These are phyloP conservation scores for Callyntrura guangdongensis DNA, from an alignment of 2,888 invertebrate species.

Conservation along the genomic window DNA sequence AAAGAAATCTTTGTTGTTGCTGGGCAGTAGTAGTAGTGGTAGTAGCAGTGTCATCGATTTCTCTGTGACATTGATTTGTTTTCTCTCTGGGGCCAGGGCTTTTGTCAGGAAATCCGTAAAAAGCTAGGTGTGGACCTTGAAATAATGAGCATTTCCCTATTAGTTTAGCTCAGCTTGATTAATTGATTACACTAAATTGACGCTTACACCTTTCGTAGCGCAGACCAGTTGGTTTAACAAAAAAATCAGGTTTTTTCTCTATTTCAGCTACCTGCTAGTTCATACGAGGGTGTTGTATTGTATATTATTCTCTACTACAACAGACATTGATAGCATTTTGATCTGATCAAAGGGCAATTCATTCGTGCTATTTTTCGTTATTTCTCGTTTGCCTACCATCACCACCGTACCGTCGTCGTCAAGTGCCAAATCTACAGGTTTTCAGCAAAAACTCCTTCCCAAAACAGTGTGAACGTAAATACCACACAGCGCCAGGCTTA, in stretches of 20 bases:
- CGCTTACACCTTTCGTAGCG: constrained; percentile 34
- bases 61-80: constrained; percentile 50
- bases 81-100: constrained; percentile 23
- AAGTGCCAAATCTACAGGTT: not conserved
- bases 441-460: not conserved
- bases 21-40: not conserved
- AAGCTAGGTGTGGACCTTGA: constrained; percentile 61
- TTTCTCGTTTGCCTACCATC: constrained; percentile 29
- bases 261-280: not conserved
- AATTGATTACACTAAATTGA: constrained; percentile 71
- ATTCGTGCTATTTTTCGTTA: constrained; percentile 56
- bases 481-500: not conserved
- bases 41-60: constrained; percentile 24
- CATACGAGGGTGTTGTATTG: not conserved
- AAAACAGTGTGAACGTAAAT: constrained; percentile 24
- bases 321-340: constrained; percentile 61
- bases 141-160: constrained; percentile 59
- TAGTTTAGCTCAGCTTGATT: constrained; percentile 62
- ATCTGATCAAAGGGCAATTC: constrained; percentile 41
- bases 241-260: constrained; percentile 72
- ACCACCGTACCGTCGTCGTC: constrained; percentile 19
- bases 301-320: not conserved
- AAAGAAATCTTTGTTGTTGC: not conserved
- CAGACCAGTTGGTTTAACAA: constrained; percentile 46
- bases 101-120: constrained; percentile 71